Base-by-base conservation (phyloP, 2,113 vertebrate species). In the Psilopogon haemacephalus region DNA sequence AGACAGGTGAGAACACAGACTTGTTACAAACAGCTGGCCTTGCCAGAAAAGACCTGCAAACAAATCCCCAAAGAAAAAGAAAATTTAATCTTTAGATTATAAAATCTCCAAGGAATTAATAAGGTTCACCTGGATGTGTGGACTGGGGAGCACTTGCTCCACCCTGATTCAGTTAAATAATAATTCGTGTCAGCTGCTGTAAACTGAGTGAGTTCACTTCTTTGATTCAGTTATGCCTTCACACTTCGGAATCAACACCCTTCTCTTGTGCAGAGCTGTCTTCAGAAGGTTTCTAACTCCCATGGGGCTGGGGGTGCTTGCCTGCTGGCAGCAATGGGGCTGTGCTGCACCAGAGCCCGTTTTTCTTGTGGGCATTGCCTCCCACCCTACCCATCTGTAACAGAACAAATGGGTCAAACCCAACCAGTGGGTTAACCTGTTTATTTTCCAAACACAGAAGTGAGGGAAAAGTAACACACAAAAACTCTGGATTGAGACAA, bases 191-290 rank as follows among this genome's bases (percentile, higher is more conserved):
- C 91, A 90, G 86, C 74, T 94, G 86, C 92, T 35, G 20, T 37
- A 87, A 90, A 91, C 59, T 56, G 80, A 12, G 55, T 93, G 95
- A 95, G 84, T 90, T 95, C 77, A 90, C 77, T 81, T 50, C 81
- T 90, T 90, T 94, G 83, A 96, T 88, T 92, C 89, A 74, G 89
- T 92, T 93, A 85, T 35, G 64, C 94, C 91, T 60, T 91, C 64
- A 1, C 81, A 82, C 38, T 84, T 87, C 40, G 65, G 24, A 92
- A 73, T 86, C 84, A 75, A 65, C 89, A 90, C 70, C 86, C 81
- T 89, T 86, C 63, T 74, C 33, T 65, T 56, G 68, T 2, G 1
- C 52, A 50, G 28, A 82, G 71, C 32, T 79, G n/a, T 67, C 71
- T 93, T 73, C 77, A 63, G 68, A 73, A 81, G 60, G 33, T n/a